These are phyloP conservation scores for Nesospiza acunhae DNA, from an alignment of 2,113 vertebrate genomes.

Conservation along the genomic window DNA sequence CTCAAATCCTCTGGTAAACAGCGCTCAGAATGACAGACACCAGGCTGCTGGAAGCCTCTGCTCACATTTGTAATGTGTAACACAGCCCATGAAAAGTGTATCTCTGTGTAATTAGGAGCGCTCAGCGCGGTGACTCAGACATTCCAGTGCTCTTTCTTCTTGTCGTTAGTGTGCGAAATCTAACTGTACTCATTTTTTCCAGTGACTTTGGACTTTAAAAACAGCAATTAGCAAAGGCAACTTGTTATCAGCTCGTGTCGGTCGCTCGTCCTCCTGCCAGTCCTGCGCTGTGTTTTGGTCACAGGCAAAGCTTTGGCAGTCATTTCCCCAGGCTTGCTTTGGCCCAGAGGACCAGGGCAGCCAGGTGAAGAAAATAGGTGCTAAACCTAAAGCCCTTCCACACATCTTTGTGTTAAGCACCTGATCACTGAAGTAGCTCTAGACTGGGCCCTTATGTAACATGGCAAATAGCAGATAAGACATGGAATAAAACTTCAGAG, in stretches of 20 bases:
- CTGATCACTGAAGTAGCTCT: neutral
- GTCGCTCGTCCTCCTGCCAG: neutral
- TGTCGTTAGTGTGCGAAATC: conserved; percentile 58
- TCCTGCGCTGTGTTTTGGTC: neutral
- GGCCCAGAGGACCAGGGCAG: neutral
- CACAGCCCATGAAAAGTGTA: neutral
- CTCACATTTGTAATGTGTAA: neutral
- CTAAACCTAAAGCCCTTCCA: neutral
- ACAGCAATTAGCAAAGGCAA: conserved; percentile 70
- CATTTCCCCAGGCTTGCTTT: neutral
- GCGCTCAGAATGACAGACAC: neutral
- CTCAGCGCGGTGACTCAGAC: conserved; percentile 75
- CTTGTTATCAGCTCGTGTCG: conserved; percentile 40
- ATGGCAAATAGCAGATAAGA: neutral
- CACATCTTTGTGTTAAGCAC: neutral
- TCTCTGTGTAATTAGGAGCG: conserved; percentile 57
- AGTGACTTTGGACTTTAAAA: conserved; percentile 73
- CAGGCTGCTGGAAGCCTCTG: neutral
- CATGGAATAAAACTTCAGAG: neutral
- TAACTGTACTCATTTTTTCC: conserved; percentile 77
- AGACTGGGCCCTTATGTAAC: neutral
- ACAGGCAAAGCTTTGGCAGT: neutral
- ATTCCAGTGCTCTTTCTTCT: conserved; percentile 71
- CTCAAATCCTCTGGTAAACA: neutral
- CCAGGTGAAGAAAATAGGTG: neutral